Base-by-base conservation (phyloP, 2,113 vertebrate species). In the Proterorhinus semilunaris region DNA sequence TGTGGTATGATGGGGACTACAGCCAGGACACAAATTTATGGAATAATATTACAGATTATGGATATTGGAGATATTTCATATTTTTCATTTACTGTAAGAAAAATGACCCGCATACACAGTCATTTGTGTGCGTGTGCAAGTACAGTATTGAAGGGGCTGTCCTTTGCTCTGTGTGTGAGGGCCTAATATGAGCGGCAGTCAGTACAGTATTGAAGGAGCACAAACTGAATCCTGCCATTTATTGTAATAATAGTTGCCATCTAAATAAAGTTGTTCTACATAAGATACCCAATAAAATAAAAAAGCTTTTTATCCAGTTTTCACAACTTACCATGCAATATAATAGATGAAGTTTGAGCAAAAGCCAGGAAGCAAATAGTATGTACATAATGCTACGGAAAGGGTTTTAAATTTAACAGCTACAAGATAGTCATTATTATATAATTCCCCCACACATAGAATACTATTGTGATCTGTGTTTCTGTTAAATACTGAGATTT, bases 1-100 rank as follows among this genome's bases (percentile, higher is more conserved):
- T 89, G 82, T 78, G 80, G 88, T 84, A 91, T 82, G 77, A 87
- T 75, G 78, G 79, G 85, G 72, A 79, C 78, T 61, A 71, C 79
- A 88, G 69, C 86, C 79, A 62, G 70, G 84, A 88, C 85, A 87
- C 81, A 85, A 84, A 91, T 90, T 90, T 83, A 90, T 89, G 88
- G 85, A 75, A 86, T 90, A 89, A 89, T 89, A 89, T 89, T 75
- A 75, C 54, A 43, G 79, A 87, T 90, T 91, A 90, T 80, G 83
- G 82, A 91, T 90, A 90, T 89, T 88, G 77, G 83, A 86, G 74
- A 76, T 90, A 83, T 91, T 89, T 90, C 68, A 77, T 88, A 82
- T 76, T 83, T 85, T 87, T 90, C 59, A 89, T 87, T 92, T 87
- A 87, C 74, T 81, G 83, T 69, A 79, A 83, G 79, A 83, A 78